Conservation (phyloP, 2,888 invertebrate species). For the Aphrophora alni region DNA sequence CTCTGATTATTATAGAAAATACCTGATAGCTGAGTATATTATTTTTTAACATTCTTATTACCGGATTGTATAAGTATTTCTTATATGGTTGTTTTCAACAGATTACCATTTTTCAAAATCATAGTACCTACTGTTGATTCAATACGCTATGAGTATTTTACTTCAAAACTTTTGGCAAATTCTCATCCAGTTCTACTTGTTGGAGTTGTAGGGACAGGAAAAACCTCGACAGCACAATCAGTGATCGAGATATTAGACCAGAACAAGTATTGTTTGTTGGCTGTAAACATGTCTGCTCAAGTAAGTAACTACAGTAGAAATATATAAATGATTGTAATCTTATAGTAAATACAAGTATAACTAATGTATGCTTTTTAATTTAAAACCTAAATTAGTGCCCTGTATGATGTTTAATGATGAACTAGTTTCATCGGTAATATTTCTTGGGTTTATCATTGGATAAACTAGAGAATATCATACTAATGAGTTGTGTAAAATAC, state of each 20-base stretch:
- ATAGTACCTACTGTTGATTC: constrained; percentile 89
- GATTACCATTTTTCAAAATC: constrained; percentile 81
- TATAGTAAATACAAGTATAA: constrained; percentile 2
- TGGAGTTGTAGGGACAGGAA: constrained; percentile 88
- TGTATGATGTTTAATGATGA: too few species aligned
- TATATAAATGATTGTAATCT: too few species aligned
- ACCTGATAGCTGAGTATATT: too few species aligned
- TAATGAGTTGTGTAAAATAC: too few species aligned
- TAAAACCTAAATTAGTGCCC: too few species aligned
- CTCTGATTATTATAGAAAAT: too few species aligned
- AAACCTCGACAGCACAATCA: constrained; percentile 76
- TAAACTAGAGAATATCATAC: too few species aligned
- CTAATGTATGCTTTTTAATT: too few species aligned
- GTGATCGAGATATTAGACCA: constrained; percentile 64
- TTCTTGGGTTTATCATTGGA: too few species aligned
- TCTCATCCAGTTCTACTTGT: constrained; percentile 78
- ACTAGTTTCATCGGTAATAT: background rate
- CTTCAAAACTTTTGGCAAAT: constrained; percentile 67
- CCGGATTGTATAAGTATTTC: too few species aligned
- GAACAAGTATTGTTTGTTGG: constrained; percentile 67
- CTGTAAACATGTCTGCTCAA: constrained; percentile 88
- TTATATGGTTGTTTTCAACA: constrained; percentile 58
- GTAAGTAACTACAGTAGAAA: constrained; percentile 56
- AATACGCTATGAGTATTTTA: constrained; percentile 79
- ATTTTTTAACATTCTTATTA: too few species aligned